Conservation (phyloP, 2,797 vertebrate species). For the Tympanoctomys barrerae region DNA sequence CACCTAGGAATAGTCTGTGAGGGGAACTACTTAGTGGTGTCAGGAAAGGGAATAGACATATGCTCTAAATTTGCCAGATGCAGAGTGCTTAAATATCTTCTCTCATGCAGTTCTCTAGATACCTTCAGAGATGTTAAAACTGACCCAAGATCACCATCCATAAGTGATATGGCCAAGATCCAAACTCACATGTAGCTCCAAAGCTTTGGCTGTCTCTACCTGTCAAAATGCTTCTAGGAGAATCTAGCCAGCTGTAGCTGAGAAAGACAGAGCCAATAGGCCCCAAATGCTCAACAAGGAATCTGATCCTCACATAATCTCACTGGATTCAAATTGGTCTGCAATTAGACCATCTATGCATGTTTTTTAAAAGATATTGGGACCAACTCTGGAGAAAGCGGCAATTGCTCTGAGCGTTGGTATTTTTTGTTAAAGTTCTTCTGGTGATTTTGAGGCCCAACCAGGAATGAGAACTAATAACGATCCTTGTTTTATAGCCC, state of each 20-base stretch:
- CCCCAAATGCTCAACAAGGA: neutral
- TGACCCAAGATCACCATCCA: neutral
- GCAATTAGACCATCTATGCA: neutral
- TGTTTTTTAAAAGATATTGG: neutral
- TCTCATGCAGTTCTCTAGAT: neutral
- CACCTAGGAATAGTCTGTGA: neutral
- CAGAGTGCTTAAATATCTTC: neutral
- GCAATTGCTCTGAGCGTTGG: neutral
- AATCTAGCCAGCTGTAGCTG: neutral
- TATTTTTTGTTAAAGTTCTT: neutral
- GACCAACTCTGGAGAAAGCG: neutral
- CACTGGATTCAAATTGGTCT: neutral
- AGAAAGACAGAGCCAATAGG: slow-evolving; percentile 1
- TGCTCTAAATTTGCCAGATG: neutral
- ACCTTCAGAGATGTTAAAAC: neutral
- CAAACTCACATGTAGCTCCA: neutral
- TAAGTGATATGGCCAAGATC: neutral
- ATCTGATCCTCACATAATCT: neutral
- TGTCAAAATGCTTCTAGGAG: neutral
- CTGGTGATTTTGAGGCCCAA: neutral
- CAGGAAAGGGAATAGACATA: neutral
- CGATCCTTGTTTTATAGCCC: neutral
- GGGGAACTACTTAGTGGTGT: neutral
- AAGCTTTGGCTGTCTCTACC: neutral
- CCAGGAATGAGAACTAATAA: neutral